Percentiles rank a stretch among this genome's conserved stretches.
Evolutionary conservation across 2,113 vertebrate genomes (phyloP).

Genomic region (Leptobrachium leishanense): DNA sequence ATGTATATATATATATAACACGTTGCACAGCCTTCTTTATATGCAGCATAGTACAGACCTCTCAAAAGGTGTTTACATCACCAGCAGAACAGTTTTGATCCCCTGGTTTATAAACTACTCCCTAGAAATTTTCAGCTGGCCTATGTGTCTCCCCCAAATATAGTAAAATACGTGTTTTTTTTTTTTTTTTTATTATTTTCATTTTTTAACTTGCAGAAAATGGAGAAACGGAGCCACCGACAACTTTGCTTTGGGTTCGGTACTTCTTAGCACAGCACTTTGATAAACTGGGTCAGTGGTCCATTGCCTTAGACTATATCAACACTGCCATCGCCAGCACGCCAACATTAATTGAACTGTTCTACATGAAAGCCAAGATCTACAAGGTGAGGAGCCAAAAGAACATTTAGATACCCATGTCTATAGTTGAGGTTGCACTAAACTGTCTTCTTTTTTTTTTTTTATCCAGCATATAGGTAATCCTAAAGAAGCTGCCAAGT

Average conservation of each 20-base stretch:
- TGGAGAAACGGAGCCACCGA: constrained; percentile 71
- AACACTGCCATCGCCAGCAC: constrained; percentile 73
- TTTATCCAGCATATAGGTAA: constrained; percentile 70
- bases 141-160: no score
- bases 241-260: constrained; percentile 74
- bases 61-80: no score
- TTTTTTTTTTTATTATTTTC: background rate
- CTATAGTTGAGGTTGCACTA: no score
- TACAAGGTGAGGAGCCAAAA: constrained; percentile 69
- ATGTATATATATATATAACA: no score
- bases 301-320: constrained; percentile 75
- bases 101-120: no score
- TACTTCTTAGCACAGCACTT: constrained; percentile 79
- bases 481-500: constrained; percentile 72
- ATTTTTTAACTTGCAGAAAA: constrained; percentile 64
- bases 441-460: no score
- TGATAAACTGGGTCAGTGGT: constrained; percentile 75
- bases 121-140: no score
- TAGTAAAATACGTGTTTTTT: background rate
- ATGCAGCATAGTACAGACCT: no score
- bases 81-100: no score
- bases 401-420: background rate
- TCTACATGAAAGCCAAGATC: constrained; percentile 79
- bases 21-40: no score
- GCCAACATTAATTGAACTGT: constrained; percentile 77